phyloP scores from a whole-genome alignment of 2,888 invertebrate genomes.

The Mycalesis mineus region DNA sequence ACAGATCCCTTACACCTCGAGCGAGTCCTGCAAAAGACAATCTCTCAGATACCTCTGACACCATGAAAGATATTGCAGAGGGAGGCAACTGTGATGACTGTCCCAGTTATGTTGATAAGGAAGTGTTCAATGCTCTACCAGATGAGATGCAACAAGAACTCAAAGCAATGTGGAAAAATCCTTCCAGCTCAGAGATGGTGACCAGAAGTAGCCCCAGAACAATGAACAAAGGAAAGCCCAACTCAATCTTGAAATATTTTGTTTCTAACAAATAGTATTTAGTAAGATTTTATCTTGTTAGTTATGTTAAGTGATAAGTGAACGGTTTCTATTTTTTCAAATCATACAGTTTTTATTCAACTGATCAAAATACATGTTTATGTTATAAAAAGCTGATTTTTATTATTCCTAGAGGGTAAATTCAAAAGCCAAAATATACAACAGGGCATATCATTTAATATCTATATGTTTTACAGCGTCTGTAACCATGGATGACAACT shows the following conservation, averaged over 20 bases:
- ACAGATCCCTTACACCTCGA: slow-evolving; percentile 65
- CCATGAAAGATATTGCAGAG: slow-evolving; percentile 61
- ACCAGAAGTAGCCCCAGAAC: slow-evolving; percentile 66
- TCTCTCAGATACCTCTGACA: slow-evolving; percentile 60
- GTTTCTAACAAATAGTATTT: slow-evolving; percentile 81
- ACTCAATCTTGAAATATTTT: slow-evolving; percentile 83
- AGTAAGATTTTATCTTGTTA: slow-evolving; percentile 73
- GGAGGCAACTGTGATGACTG: slow-evolving; percentile 70
- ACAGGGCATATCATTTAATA: slow-evolving; percentile 73
- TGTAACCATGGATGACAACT: slow-evolving; percentile 80
- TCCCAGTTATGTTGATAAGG: slow-evolving; percentile 82
- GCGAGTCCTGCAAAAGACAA: slow-evolving; percentile 70
- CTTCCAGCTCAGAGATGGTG: slow-evolving; percentile 60
- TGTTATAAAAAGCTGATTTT: slow-evolving; percentile 55
- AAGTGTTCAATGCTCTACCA: slow-evolving; percentile 84
- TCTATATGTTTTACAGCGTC: slow-evolving; percentile 79
- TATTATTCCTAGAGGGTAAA: slow-evolving; percentile 33
- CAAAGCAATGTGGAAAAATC: slow-evolving; percentile 81
- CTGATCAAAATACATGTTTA: slow-evolving; percentile 78
- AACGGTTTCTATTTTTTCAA: slow-evolving; percentile 79
- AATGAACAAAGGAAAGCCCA: slow-evolving; percentile 77
- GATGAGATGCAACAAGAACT: slow-evolving; percentile 85
- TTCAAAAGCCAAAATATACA: slow-evolving; percentile 41
- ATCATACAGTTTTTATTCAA: slow-evolving; percentile 76
- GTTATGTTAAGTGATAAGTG: slow-evolving; percentile 75